Base-by-base conservation (phyloP, 1,140 invertebrate species). In the Tetramorium alpestre region DNA sequence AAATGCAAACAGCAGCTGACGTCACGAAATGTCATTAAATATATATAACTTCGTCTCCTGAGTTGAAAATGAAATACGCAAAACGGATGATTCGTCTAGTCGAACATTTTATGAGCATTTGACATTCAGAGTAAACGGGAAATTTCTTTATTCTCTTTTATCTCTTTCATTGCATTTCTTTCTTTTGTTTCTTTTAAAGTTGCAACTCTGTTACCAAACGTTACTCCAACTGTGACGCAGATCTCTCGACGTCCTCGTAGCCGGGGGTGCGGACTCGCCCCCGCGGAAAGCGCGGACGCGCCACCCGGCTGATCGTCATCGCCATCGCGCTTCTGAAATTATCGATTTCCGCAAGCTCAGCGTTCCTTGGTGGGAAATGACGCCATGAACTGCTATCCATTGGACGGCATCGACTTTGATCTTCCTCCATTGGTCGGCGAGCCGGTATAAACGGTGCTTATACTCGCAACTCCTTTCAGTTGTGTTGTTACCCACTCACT, bases 401-500 rank as follows among this genome's bases (percentile, higher is more conserved):
- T 90, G 80, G 88, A 60, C 41, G 90, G 75, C 65, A 73, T 69
- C 69, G 91, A 86, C 85, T 91, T 54, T 77, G 86, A 44, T 82
- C 85, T 67, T 87, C 86, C 33, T 87, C 87, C 78, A 90, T 92
- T 91, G 87, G 92, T 47, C 65, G 90, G 6, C 58, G 89, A 38
- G 85, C 91, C 89, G 93, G 93, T 93, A 93, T 93, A 94, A 93
- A 91, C 89, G 85, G 44, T 88, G 86, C 90, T 90, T 77, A 89
- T 77, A 89, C 87, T 54, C 88, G 70, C 80, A 85, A 87, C 77
- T 85, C 75, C 85, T 91, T 92, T 88, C 93, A 94, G 93, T 94
- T 92, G 93, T 94, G 92, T 93, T 91, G 90, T 93, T 94, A 89
- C 87, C 82, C 88, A 92, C 89, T 87, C 88, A 91, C 92, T 90